A percentile compares a stretch with the other conserved stretches of the same genome.
phyloP scores from a whole-genome alignment of 1,140 invertebrate genomes.

The Halictus rubicundus region DNA sequence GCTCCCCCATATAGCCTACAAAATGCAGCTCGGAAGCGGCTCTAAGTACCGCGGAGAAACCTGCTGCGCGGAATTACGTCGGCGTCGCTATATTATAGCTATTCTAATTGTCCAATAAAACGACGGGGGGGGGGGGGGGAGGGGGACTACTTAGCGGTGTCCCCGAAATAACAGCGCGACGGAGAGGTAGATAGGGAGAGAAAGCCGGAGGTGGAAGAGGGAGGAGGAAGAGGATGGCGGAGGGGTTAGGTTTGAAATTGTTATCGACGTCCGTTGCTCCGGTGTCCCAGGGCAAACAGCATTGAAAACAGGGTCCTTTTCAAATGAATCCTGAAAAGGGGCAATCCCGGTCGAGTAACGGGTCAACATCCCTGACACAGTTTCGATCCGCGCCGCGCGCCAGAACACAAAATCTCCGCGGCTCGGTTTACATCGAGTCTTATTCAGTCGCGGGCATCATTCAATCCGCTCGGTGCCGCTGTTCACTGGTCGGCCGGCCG shows the following conservation, averaged over 20 bases:
- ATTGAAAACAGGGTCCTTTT: background rate
- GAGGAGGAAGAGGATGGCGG: too few species aligned
- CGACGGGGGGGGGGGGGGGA: too few species aligned
- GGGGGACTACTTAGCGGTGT: background rate
- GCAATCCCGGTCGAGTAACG: background rate
- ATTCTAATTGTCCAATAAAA: slow-evolving; percentile 50
- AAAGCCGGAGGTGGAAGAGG: too few species aligned
- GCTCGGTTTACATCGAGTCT: background rate
- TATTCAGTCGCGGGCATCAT: background rate
- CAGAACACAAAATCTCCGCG: slow-evolving; percentile 3
- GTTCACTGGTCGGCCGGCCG: background rate
- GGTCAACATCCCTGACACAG: slow-evolving; percentile 22
- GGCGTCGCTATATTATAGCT: slow-evolving; percentile 27
- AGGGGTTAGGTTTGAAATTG: background rate
- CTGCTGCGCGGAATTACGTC: slow-evolving; percentile 44
- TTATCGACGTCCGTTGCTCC: background rate
- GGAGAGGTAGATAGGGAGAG: too few species aligned
- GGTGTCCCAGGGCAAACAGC: background rate
- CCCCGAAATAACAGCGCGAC: background rate
- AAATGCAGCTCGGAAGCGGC: slow-evolving; percentile 44
- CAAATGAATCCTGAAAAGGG: slow-evolving; percentile 1
- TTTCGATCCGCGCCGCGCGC: background rate
- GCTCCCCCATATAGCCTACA: slow-evolving; percentile 35
- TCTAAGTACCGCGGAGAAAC: slow-evolving; percentile 46
- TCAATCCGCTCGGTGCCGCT: background rate